Evolutionary conservation across 2,888 invertebrate genomes (phyloP).

Genomic region (Megamerina dolium): DNA sequence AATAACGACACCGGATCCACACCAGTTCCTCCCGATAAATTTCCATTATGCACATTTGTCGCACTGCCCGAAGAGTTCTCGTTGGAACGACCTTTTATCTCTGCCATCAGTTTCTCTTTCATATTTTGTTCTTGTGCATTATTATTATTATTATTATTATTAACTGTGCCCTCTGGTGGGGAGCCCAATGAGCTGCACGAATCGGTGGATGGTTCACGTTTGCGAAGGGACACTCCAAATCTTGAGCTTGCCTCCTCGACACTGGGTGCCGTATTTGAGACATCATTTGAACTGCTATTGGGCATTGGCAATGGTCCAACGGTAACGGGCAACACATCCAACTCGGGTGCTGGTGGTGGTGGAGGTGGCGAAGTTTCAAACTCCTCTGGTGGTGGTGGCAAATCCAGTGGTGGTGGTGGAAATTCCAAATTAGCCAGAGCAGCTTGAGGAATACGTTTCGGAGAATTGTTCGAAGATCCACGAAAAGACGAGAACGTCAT

Average conservation of each 20-base stretch:
- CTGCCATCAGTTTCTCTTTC: conserved; percentile 80
- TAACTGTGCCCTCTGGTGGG: conserved; percentile 42
- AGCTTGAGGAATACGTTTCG: conserved; percentile 66
- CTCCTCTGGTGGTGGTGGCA: conserved; percentile 73
- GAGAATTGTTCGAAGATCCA: conserved; percentile 64
- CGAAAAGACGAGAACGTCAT: conserved; percentile 52
- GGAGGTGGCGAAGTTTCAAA: conserved; percentile 45
- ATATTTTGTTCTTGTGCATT: conserved; percentile 49
- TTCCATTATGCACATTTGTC: conserved; percentile 55
- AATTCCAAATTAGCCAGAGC: conserved; percentile 78
- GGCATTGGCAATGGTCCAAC: conserved; percentile 27
- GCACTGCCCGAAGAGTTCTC: conserved; percentile 56
- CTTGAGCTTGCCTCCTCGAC: conserved; percentile 68
- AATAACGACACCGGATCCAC: conserved; percentile 74
- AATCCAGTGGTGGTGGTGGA: conserved; percentile 76
- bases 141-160: conserved; percentile 18
- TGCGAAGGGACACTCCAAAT: conserved; percentile 64
- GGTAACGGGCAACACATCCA: conserved; percentile 22
- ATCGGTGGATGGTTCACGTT: conserved; percentile 59
- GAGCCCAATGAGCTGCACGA: conserved; percentile 55
- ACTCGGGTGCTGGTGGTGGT: conserved; percentile 31
- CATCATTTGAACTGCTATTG: conserved; percentile 50
- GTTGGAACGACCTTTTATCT: conserved; percentile 63
- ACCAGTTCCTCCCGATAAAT: conserved; percentile 45
- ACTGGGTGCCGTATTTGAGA: conserved; percentile 60